Conservation (phyloP, 2,113 vertebrate genomes). For the Hippocampus barbouri region DNA sequence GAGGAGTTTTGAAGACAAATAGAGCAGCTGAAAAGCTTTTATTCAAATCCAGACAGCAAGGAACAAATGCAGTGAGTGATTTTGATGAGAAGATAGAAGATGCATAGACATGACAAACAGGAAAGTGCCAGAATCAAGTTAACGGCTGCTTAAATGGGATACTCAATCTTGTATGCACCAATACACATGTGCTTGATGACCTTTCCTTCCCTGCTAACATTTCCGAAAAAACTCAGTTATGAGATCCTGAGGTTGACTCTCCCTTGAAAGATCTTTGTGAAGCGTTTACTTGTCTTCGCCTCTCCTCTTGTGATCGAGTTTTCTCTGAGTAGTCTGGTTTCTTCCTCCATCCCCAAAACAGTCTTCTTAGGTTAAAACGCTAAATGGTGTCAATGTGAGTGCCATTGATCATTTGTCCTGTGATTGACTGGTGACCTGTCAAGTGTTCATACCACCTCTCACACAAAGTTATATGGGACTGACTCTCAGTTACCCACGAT, state of each 20-base stretch:
- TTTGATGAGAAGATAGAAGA: slow-evolving; percentile 3
- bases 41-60: background rate
- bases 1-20: slow-evolving; percentile 20
- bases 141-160: slow-evolving; percentile 5
- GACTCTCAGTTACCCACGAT: background rate
- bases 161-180: slow-evolving; percentile 1
- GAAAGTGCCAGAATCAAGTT: slow-evolving; percentile 1
- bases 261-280: too few species aligned
- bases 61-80: slow-evolving; percentile 7
- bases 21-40: background rate
- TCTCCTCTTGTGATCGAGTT: background rate
- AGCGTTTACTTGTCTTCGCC: background rate
- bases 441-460: too few species aligned
- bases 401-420: too few species aligned
- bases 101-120: slow-evolving; percentile 8
- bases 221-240: background rate
- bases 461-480: too few species aligned
- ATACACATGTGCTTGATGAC: background rate
- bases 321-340: background rate
- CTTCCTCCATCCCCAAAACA: background rate
- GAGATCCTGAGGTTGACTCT: background rate
- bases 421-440: too few species aligned
- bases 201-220: background rate
- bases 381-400: background rate
- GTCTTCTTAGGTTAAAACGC: background rate